These are phyloP conservation scores for Lucilia sericata DNA, from an alignment of 1,140 invertebrate genomes.

Conservation along the genomic window DNA sequence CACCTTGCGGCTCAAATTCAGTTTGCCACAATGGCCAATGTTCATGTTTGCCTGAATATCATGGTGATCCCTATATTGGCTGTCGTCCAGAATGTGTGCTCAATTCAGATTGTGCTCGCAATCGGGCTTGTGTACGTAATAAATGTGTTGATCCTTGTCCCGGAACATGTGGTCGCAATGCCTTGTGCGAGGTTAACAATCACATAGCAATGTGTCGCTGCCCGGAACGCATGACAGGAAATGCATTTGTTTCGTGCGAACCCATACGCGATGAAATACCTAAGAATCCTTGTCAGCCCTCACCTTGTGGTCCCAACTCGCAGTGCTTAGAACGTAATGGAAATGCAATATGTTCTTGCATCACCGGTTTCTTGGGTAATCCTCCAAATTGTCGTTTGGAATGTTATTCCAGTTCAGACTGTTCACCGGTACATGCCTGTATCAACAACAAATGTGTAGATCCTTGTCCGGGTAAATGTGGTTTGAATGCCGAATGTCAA, in stretches of 20 bases:
- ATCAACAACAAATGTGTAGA: conserved; percentile 83
- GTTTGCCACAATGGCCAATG: conserved; percentile 82
- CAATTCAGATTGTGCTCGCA: conserved; percentile 82
- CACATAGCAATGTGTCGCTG: conserved; percentile 83
- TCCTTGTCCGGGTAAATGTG: conserved; percentile 84
- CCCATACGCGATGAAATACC: conserved; percentile 60
- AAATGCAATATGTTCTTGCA: conserved; percentile 81
- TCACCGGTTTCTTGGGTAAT: conserved; percentile 77
- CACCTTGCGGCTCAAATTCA: conserved; percentile 80
- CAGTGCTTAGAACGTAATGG: conserved; percentile 78
- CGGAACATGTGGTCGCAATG: conserved; percentile 81
- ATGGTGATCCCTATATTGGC: conserved; percentile 83
- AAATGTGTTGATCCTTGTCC: conserved; percentile 85
- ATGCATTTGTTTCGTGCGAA: conserved; percentile 71
- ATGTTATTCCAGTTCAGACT: conserved; percentile 82
- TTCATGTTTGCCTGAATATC: conserved; percentile 78
- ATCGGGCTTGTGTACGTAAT: conserved; percentile 82
- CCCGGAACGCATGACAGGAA: conserved; percentile 80
- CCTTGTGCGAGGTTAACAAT: conserved; percentile 81
- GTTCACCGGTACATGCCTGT: conserved; percentile 77
- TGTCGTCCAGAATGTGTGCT: conserved; percentile 79
- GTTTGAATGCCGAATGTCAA: conserved; percentile 79
- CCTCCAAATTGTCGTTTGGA: conserved; percentile 81
- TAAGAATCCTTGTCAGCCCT: conserved; percentile 76
- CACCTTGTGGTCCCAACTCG: conserved; percentile 83